phyloP scores from a whole-genome alignment of 1,140 invertebrate genomes.

The Dryas iulia region DNA sequence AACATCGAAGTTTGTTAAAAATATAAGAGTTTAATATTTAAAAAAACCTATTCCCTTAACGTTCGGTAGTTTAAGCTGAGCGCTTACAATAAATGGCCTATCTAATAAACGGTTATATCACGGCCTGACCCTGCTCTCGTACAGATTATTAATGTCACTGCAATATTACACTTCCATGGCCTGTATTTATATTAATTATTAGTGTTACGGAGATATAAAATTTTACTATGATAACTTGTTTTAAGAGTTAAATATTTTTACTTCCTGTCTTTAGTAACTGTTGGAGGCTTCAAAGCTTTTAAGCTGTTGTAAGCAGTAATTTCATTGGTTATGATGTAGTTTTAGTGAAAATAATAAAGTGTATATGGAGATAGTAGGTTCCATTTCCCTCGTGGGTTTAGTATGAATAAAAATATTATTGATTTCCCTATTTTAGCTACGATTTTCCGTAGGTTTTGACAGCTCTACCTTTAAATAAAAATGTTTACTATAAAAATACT shows the following conservation, averaged over 20 bases:
- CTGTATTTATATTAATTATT: slow-evolving; percentile 3
- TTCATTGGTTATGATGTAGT: no score
- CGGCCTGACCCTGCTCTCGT: slow-evolving; percentile 4
- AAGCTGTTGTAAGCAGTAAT: no score
- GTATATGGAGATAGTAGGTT: no score
- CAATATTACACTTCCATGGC: slow-evolving; percentile 4
- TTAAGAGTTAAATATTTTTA: no score
- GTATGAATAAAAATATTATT: no score
- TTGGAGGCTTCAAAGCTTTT: no score
- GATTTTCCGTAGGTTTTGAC: no score
- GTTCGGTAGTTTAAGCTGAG: slow-evolving; percentile 2
- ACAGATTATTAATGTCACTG: slow-evolving; percentile 11
- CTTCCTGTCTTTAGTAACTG: no score
- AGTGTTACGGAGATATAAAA: background rate
- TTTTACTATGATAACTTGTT: background rate
- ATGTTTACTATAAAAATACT: background rate
- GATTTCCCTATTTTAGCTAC: no score
- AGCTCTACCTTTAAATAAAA: no score
- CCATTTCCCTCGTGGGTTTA: no score
- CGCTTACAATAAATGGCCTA: slow-evolving; percentile 4
- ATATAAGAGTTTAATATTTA: background rate
- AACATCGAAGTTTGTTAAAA: background rate
- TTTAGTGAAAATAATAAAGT: no score
- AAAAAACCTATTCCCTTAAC: background rate
- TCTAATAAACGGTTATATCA: slow-evolving; percentile 10